These are phyloP conservation scores for Nephrotoma guestfalica DNA, from an alignment of 2,888 invertebrate genomes.

Conservation along the genomic window DNA sequence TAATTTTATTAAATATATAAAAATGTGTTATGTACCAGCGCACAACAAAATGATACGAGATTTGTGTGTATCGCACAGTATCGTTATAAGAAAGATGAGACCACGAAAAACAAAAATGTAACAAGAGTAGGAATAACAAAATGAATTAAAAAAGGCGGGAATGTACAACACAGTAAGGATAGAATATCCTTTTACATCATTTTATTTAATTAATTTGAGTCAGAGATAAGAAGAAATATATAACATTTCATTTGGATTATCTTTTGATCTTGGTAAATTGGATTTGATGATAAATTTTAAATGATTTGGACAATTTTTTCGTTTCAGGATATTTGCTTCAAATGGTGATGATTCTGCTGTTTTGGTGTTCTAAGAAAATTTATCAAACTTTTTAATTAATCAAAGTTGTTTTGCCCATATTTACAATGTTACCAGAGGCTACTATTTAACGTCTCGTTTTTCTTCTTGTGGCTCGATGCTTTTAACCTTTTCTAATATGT, in stretches of 20 bases:
- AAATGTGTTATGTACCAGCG: background rate
- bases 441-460: too few species aligned
- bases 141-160: background rate
- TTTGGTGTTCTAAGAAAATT: background rate
- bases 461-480: too few species aligned
- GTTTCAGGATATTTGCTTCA: background rate
- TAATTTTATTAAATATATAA: background rate
- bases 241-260: background rate
- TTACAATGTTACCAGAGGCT: too few species aligned
- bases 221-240: background rate
- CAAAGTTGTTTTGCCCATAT: background rate
- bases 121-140: background rate
- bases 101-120: background rate
- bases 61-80: background rate
- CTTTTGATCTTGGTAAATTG: background rate
- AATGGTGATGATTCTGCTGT: background rate
- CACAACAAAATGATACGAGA: background rate
- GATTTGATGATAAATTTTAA: background rate
- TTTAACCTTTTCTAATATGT: too few species aligned
- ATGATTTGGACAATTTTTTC: background rate
- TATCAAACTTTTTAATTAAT: background rate
- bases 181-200: background rate
- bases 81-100: background rate
- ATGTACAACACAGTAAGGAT: background rate
- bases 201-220: background rate